Conservation (phyloP, 2,888 invertebrate genomes). For the Dryobotodes eremita region DNA sequence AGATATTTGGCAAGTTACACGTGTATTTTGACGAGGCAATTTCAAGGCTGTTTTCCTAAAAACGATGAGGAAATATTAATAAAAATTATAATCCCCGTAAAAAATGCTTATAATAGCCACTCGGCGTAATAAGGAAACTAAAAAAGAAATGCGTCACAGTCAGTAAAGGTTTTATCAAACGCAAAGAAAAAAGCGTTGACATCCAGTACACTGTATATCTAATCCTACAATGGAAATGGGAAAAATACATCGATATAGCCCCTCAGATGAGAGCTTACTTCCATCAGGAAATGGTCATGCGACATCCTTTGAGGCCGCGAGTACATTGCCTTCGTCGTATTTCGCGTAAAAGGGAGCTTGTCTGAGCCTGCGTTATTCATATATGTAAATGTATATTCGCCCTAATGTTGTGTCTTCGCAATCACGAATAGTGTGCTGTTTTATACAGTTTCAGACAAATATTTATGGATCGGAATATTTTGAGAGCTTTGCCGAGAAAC, state of each 20-base stretch:
- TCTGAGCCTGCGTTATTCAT: slow-evolving; percentile 65
- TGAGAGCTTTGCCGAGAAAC: slow-evolving; percentile 20
- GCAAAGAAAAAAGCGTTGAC: slow-evolving; percentile 18
- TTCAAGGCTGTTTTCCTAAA: not conserved
- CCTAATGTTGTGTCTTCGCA: slow-evolving; percentile 67
- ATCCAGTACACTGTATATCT: slow-evolving; percentile 8
- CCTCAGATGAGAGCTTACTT: slow-evolving; percentile 52
- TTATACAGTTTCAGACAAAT: slow-evolving; percentile 52
- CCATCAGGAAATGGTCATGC: slow-evolving; percentile 68
- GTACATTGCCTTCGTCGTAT: slow-evolving; percentile 46
- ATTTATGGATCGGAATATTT: slow-evolving; percentile 54
- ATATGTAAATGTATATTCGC: slow-evolving; percentile 67
- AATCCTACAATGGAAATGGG: slow-evolving; percentile 23
- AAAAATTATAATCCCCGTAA: too few relatives aligned
- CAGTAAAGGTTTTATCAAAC: slow-evolving; percentile 13
- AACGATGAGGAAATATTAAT: not conserved
- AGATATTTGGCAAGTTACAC: not conserved
- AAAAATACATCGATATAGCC: slow-evolving; percentile 48
- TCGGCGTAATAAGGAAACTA: not conserved
- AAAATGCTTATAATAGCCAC: not conserved
- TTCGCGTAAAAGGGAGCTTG: slow-evolving; percentile 58
- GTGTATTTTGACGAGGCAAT: not conserved
- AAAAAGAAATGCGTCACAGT: slow-evolving; percentile 3
- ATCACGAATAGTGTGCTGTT: slow-evolving; percentile 64
- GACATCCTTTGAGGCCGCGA: slow-evolving; percentile 62